Evolutionary conservation across 2,888 invertebrate species (phyloP).

Genomic region (Rhogogaster chlorosoma): DNA sequence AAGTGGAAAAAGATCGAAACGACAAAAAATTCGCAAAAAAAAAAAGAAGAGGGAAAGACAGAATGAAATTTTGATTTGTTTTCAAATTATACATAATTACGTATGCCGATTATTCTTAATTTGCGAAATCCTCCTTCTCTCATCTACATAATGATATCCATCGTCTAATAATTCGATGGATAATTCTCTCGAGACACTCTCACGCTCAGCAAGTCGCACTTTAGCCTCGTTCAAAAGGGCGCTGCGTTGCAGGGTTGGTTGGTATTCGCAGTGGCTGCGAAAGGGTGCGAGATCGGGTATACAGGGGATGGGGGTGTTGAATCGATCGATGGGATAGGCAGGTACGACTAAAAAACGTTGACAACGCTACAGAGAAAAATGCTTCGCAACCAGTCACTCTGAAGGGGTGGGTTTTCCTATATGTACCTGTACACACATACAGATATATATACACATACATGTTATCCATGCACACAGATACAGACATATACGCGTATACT

Average conservation of each 20-base stretch:
- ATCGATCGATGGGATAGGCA: slow-evolving; percentile 23
- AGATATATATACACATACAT: background rate
- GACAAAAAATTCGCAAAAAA: background rate
- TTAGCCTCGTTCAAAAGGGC: slow-evolving; percentile 6
- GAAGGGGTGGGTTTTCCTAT: background rate
- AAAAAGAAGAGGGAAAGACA: background rate
- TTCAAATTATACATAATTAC: background rate
- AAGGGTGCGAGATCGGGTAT: background rate
- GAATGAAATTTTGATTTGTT: background rate
- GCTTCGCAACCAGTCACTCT: slow-evolving; percentile 7
- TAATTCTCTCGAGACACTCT: slow-evolving; percentile 27
- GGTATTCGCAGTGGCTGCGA: slow-evolving; percentile 9
- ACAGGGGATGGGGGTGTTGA: background rate
- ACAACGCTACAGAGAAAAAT: slow-evolving; percentile 32
- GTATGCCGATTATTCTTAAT: background rate
- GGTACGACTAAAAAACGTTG: slow-evolving; percentile 37
- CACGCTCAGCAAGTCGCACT: background rate
- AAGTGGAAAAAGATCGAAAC: background rate
- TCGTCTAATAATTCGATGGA: slow-evolving; percentile 10
- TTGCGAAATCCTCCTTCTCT: background rate
- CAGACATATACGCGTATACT: background rate
- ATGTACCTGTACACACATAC: background rate
- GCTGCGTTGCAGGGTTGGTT: background rate
- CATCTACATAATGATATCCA: background rate
- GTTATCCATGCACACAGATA: background rate